These are phyloP conservation scores for Zaprionus bogoriensis DNA, from an alignment of 2,888 invertebrate species.

Conservation along the genomic window DNA sequence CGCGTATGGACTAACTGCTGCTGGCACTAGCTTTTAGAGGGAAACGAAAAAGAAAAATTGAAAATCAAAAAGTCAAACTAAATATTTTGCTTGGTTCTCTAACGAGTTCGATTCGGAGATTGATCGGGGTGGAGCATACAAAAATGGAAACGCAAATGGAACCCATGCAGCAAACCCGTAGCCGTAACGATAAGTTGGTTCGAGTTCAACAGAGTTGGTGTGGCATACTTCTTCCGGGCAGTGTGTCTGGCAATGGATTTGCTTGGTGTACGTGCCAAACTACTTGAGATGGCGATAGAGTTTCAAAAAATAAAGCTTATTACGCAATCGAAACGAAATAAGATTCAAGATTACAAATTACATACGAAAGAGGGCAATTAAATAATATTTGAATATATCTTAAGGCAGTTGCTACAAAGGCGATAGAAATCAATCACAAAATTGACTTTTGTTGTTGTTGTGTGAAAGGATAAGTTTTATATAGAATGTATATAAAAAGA, in stretches of 20 bases:
- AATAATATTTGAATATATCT: conserved; percentile 16
- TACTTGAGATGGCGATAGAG: conserved; percentile 22
- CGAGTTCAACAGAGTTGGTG: conserved; percentile 13
- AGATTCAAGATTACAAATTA: conserved; percentile 37
- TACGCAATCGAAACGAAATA: conserved; percentile 42
- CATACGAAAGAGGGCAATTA: conserved; percentile 41
- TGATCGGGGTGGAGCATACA: conserved; percentile 19
- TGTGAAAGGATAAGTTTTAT: conserved; percentile 30
- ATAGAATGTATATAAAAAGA: not conserved
- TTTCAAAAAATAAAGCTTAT: conserved; percentile 29
- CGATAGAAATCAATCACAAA: conserved; percentile 46
- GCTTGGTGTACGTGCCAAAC: conserved; percentile 14
- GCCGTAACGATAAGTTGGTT: conserved; percentile 13
- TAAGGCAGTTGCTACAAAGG: conserved; percentile 63
- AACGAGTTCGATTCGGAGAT: conserved; percentile 16
- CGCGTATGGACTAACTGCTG: not conserved
- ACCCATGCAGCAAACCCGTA: conserved; percentile 61
- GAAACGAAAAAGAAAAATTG: conserved; percentile 9
- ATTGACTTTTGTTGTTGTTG: not conserved
- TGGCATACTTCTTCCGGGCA: conserved; percentile 32
- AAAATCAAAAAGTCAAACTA: conserved; percentile 7
- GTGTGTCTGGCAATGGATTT: conserved; percentile 15
- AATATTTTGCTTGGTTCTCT: not conserved
- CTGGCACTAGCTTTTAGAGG: not conserved
- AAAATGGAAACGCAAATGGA: conserved; percentile 14